Base-by-base conservation (phyloP, 2,113 vertebrate species). In the Salvator merianae region DNA sequence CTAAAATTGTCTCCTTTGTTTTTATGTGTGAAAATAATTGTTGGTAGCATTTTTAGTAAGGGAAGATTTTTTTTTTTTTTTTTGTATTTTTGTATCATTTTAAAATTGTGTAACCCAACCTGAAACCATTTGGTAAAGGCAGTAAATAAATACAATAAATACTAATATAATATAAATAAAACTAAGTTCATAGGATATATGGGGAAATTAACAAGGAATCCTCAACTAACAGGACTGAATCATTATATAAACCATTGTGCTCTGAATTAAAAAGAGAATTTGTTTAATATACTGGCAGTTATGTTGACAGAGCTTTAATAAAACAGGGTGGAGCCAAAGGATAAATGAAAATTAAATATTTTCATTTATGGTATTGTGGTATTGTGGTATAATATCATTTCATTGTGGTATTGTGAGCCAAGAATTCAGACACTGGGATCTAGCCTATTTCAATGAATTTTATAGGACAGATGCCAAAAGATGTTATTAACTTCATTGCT, bases 321-420 rank as follows among this genome's bases (percentile, higher is more conserved):
- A 71, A 81, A 59, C 9, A 13, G 26, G 68, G 47, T 34, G 6
- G 50, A 81, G 30, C 47, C n/a, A 3, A n/a, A 71, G 32, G 70
- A 55, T 38, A 12, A 71, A 71, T 53, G 47, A 81, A 71, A 71
- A 81, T 36, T 71, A 81, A 81, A 81, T 71, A n/a, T n/a, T n/a
- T n/a, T n/a, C n/a, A n/a, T n/a, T n/a, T n/a, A n/a, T n/a, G n/a
- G n/a, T n/a, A n/a, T n/a, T n/a, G n/a, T n/a, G n/a, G n/a, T n/a
- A n/a, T n/a, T n/a, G n/a, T n/a, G n/a, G n/a, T n/a, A n/a, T n/a
- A n/a, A n/a, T n/a, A n/a, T n/a, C n/a, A n/a, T n/a, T n/a, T n/a
- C n/a, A n/a, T n/a, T n/a, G n/a, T n/a, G n/a, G n/a, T n/a, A 81
- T 59, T 38, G 47, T 70, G 32, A 53, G 79, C 66, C 65, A 81